Evolutionary conservation across 1,140 invertebrate genomes (phyloP), one percentile per base, ranked within the genome.

Genomic region (Drosophila baimaii): DNA sequence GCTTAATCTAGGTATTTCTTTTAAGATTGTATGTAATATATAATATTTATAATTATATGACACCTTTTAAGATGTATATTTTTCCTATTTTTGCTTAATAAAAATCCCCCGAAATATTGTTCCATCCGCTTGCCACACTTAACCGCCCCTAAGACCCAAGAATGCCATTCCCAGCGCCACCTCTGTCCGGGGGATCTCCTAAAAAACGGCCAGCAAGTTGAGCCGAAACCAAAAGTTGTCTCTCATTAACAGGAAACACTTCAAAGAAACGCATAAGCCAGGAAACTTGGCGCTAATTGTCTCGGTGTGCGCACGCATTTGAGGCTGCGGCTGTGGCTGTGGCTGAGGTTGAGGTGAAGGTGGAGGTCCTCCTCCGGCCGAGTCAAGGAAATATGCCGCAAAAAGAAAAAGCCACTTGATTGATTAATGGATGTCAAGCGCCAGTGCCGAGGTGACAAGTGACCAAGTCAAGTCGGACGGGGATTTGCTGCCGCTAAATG

Each of bases 391-490:
- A 70, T 66, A 66, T 73, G 68, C 46, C 35, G 25, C 41, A 29
- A 19, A 68, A 58, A 58, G 37, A 44, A 47, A 44, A 47, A 52
- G 25, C n/a, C 61, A 86, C 49, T 73, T 88, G 83, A 86, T 86
- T 86, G 82, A 86, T 86, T 86, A 86, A 86, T 86, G 79, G 76
- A 68, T 73, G 82, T 82, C 79, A 88, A 71, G 72, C 69, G 79
- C 63, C 64, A 65, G 70, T 43, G 79, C 23, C 62, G 72, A 86
- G 82, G 79, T 79, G 82, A 86, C 82, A 86, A 88, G 83, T 83
- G 68, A 71, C 66, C 76, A 88, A 59, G 70, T 56, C 59, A 85
- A 88, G 79, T 70, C 68, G 73, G 65, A 54, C 49, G 63, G 63
- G 75, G 74, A 78, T 78, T 81, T 59, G 64, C 58, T 17, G 47